Percentiles rank a stretch among this genome's conserved stretches.
Evolutionary conservation across 2,797 vertebrate species (phyloP).

Genomic region (Enteromius anoplus): DNA sequence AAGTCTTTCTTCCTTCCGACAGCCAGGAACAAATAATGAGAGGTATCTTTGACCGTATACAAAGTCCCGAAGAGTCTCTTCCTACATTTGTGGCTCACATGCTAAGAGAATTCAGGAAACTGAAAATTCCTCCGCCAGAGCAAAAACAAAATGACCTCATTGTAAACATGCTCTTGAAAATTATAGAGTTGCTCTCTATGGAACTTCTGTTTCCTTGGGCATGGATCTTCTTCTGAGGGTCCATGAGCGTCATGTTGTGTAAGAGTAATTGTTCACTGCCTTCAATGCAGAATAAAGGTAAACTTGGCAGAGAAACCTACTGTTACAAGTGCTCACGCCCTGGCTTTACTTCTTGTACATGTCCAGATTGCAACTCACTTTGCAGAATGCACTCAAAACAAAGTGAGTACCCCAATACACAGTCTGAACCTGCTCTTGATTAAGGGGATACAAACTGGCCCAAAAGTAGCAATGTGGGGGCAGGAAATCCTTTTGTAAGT

Average conservation of each 20-base stretch:
- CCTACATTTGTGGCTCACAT: not conserved
- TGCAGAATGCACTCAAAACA: not conserved
- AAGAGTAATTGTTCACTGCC: not conserved
- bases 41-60: not conserved
- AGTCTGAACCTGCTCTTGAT: not conserved
- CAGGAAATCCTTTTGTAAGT: not conserved
- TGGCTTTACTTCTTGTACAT: slow-evolving; percentile 33
- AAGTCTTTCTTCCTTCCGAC: not conserved
- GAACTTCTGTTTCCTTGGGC: not conserved
- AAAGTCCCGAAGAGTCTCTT: not conserved
- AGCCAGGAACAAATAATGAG: not conserved
- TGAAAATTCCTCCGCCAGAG: not conserved
- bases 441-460: too few species aligned
- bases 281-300: not conserved
- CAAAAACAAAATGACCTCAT: slow-evolving; percentile 11
- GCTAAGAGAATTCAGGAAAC: not conserved
- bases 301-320: not conserved
- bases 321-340: slow-evolving; percentile 32
- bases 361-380: slow-evolving; percentile 28
- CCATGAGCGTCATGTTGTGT: slow-evolving; percentile 1
- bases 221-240: slow-evolving; percentile 27
- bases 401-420: not conserved
- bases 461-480: not conserved
- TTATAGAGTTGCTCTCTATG: slow-evolving; percentile 30
- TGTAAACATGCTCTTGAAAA: not conserved